Evolutionary conservation across 2,888 invertebrate genomes (phyloP), one percentile per base, ranked within the genome.

Genomic region (Tenthredo livida): DNA sequence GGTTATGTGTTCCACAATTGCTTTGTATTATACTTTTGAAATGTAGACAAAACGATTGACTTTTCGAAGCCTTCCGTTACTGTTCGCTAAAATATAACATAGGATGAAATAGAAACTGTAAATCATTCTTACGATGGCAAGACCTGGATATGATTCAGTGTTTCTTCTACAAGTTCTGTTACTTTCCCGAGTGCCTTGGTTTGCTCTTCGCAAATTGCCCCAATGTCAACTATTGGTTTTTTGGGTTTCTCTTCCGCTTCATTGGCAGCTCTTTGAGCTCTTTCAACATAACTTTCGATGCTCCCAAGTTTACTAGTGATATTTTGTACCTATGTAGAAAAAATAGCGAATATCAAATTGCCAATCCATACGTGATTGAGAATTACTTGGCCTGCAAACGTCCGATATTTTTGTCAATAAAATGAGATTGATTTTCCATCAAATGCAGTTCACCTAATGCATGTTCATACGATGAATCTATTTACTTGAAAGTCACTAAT

Each of bases 171-270:
- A 43, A 91, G 85, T 25, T 91, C 89, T 21, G 92, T 89, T 5
- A 93, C 87, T 54, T 89, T 90, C 4, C 85, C 85, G 25, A 93
- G 85, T 5, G 88, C 86, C 25, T 86, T 86, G 50, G 86, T 87
- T 72, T 93, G 91, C 25, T 90, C 89, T 47, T 91, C 90, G 1
- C 90, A 80, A 40, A 87, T 87, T 6, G 87, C 86, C 29, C 75
- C 87, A 40, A 87, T 86, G 80, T 87, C 87, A 50, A 86, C 73
- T 10, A 21, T 86, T 21, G 86, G 84, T 37, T 88, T 87, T 15
- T 86, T 84, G 2, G 89, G 72, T 72, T 84, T 84, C 10, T 88
- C 86, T 12, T 88, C 87, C 37, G 88, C 84, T 37, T 80, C 88
- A 61, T 89, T 87, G 47, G 88, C 87, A 12, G 86, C 85, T 17